Conservation (phyloP, 2,797 vertebrate species). For the Loris lydekkerianus region DNA sequence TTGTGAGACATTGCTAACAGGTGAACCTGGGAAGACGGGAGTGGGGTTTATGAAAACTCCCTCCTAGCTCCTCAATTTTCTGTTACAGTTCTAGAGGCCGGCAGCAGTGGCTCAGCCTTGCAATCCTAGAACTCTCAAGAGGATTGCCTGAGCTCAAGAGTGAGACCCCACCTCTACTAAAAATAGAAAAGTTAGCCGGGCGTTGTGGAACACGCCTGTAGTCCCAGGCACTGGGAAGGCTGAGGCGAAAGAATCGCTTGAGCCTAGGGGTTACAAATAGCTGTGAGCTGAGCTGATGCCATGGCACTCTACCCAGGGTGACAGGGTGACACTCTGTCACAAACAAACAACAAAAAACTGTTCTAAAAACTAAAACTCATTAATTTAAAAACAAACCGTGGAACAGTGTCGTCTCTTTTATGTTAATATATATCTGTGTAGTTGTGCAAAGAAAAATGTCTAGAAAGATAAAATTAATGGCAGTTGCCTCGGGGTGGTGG, state of each 20-base stretch:
- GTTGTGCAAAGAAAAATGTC: not conserved
- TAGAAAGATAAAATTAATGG: not conserved
- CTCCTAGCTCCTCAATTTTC: not conserved
- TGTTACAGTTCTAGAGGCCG: not conserved
- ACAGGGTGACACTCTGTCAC: no score
- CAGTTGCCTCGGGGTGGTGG: not conserved
- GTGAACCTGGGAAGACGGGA: not conserved
- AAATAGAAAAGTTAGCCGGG: no score
- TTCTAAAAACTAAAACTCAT: not conserved
- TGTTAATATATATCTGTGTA: not conserved
- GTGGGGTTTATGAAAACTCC: not conserved
- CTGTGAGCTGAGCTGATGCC: no score
- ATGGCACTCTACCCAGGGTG: no score
- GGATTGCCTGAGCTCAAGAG: no score
- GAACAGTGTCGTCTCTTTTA: not conserved
- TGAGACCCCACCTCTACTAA: no score
- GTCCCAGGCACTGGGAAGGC: no score
- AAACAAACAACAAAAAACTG: not conserved
- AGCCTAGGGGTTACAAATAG: no score
- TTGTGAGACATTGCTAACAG: not conserved
- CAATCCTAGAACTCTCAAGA: no score
- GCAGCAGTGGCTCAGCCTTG: no score
- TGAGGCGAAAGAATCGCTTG: no score
- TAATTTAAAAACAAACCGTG: not conserved
- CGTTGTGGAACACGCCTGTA: no score